Evolutionary conservation across 2,113 vertebrate genomes (phyloP).

Genomic region (Tringa solitaria): DNA sequence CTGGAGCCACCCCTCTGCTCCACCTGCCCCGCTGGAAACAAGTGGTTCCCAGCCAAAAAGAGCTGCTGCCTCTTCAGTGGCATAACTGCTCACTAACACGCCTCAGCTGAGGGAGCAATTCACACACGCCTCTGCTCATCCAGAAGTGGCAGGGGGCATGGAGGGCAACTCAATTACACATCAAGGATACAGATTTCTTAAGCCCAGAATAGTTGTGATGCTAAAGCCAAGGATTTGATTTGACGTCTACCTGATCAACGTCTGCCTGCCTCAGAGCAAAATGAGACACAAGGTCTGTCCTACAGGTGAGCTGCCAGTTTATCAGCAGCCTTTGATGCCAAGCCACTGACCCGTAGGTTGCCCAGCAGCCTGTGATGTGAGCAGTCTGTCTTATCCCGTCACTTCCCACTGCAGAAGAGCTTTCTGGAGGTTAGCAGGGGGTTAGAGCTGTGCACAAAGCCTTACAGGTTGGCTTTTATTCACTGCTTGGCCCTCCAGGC

Average conservation of each 20-base stretch:
- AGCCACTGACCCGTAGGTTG: not conserved
- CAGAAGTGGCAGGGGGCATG: not conserved
- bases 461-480: not conserved
- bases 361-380: not conserved
- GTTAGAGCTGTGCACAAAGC: not conserved
- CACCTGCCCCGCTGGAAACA: not conserved
- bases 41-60: not conserved
- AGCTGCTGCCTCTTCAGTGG: not conserved
- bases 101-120: not conserved
- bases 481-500: not conserved
- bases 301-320: not conserved
- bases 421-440: not conserved
- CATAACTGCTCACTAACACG: not conserved
- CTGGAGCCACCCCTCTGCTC: not conserved
- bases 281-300: not conserved
- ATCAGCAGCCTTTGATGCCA: not conserved
- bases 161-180: not conserved
- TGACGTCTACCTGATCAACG: not conserved
- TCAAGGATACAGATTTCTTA: not conserved
- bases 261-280: not conserved
- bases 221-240: not conserved
- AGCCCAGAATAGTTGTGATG: not conserved
- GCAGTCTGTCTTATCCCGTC: not conserved
- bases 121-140: not conserved
- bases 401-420: not conserved